Evolutionary conservation across 2,888 invertebrate genomes (phyloP).

Genomic region (Syrphus vitripennis): DNA sequence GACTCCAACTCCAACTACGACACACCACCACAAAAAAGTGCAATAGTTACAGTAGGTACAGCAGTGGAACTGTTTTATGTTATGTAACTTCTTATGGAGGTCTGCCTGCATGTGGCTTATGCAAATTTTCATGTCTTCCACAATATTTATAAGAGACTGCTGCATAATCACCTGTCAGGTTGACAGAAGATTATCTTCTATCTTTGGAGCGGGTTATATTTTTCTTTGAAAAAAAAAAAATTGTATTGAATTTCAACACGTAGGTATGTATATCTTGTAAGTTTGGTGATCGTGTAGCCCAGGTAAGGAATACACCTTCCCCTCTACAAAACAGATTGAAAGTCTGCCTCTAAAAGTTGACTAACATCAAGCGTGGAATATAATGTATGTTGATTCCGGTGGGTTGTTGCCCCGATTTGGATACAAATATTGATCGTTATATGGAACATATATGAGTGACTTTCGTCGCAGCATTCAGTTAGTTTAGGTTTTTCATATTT

Average conservation of each 20-base stretch:
- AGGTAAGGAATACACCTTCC: neutral
- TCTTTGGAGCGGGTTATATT: neutral
- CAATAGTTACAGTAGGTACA: neutral
- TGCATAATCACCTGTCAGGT: slow-evolving; percentile 34
- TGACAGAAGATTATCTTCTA: slow-evolving; percentile 43
- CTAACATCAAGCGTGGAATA: neutral
- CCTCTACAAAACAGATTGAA: neutral
- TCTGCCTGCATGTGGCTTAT: slow-evolving; percentile 40
- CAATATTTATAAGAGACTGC: too few relatives aligned
- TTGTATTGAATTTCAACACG: slow-evolving; percentile 16
- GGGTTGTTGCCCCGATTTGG: neutral
- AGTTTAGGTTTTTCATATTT: neutral
- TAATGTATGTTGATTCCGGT: neutral
- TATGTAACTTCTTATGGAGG: slow-evolving; percentile 1
- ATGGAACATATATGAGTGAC: neutral
- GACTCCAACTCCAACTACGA: too few relatives aligned
- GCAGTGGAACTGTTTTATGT: neutral
- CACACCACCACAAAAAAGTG: neutral
- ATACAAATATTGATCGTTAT: neutral
- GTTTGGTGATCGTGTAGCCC: neutral
- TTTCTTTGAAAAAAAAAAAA: neutral
- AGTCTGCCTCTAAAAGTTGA: neutral
- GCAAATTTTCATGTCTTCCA: slow-evolving; percentile 24
- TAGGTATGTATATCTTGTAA: neutral
- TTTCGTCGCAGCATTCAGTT: neutral